Evolutionary conservation across 2,113 vertebrate genomes (phyloP).

Genomic region (Cynocephalus volans): DNA sequence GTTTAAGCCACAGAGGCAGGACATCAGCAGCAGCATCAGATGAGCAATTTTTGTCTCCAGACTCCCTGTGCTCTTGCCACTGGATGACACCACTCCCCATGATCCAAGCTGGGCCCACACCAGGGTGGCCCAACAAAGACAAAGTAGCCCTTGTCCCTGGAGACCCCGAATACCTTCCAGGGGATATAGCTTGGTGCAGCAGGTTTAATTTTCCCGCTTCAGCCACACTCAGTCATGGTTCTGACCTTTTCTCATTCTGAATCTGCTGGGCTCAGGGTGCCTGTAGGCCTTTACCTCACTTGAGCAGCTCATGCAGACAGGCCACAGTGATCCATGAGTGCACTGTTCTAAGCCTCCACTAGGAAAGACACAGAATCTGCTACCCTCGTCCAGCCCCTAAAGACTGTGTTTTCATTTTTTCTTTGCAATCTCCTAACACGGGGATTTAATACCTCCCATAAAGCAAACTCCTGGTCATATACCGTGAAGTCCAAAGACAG

Average conservation of each 20-base stretch:
- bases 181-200: neutral
- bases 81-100: neutral
- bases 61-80: neutral
- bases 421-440: neutral
- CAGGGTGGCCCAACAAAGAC: neutral
- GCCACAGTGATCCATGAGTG: neutral
- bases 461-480: neutral
- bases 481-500: neutral
- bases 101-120: neutral
- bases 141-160: neutral
- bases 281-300: neutral
- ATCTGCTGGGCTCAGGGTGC: neutral
- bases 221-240: neutral
- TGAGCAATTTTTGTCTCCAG: neutral
- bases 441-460: neutral
- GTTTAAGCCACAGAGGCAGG: neutral
- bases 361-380: neutral
- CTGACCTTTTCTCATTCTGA: neutral
- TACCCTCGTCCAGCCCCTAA: neutral
- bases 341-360: neutral
- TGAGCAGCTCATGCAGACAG: neutral
- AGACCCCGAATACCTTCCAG: neutral
- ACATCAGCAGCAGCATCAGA: neutral
- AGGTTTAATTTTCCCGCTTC: neutral
- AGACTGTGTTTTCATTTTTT: neutral